Base-by-base conservation (phyloP, 1,140 invertebrate species). In the Apolygus lucorum region DNA sequence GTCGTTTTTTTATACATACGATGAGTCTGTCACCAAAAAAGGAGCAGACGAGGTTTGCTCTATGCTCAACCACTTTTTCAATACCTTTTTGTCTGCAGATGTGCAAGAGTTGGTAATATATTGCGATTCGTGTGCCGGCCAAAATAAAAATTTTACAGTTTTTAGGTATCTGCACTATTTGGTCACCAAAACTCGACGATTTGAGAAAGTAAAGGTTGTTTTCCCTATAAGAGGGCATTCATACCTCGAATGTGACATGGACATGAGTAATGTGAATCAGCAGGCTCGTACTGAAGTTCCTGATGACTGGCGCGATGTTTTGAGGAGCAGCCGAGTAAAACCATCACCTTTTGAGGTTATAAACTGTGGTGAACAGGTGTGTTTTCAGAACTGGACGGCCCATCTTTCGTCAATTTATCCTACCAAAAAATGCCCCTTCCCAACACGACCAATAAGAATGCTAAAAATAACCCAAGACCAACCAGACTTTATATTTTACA, bases 141-240 rank as follows among this genome's bases (percentile, higher is more conserved):
- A n/a, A n/a, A n/a, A n/a, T n/a, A 59, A 59, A 59, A 59, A 59
- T 59, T 59, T 11, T 24, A 59, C 54, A 24, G 22, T 22, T 4
- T 11, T 59, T 11, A 13, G 54, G 54, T 13, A 8, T 59, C 22
- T 59, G 11, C 54, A 59, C 22, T 24, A 59, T 21, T 4, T 59
- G 13, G 54, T 59, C 54, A 14, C 11, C 54, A 59, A 4, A 24
- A 24, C 4, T 11, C 2, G 22, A 24, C 54, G 54, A 4, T 59
- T 59, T 59, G 54, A 59, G 8, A 11, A 11, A 17, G 54, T 59
- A 24, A 14, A 59, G 22, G 22, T 59, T 24, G 22, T 59, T 4
- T 59, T 59, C 22, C 54, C 54, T 4, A 59, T 59, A 4, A 59
- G 54, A 24, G 54, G 54, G 11, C 54, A 59, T 22, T 59, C 54